Evolutionary conservation across 2,888 invertebrate species (phyloP), one percentile per base, ranked within the genome.

Genomic region (Synanthedon andrenaeformis): DNA sequence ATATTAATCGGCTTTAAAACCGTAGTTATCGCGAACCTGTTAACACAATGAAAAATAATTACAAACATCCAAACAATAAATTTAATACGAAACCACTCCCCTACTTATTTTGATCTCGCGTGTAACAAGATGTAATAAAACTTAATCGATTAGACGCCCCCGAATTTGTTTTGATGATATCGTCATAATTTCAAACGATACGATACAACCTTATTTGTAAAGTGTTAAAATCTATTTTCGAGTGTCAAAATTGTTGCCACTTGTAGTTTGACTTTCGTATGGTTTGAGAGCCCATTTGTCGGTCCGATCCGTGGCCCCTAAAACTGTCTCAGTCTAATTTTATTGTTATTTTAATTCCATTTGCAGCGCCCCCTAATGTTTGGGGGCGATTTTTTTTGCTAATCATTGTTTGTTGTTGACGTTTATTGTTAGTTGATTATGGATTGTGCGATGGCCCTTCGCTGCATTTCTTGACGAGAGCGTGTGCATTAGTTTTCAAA

Each of bases 141-240:
- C 70, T 65, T 79, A 79, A 80, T 82, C 80, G 81, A 81, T 82
- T 80, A 75, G 71, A 76, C 78, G 69, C 76, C 79, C 79, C 66
- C 64, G 61, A 74, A 72, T 67, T 76, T 76, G 74, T 76, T 72
- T 66, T 63, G 66, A 57, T 62, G 63, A 59, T 67, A 69, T 35
- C 10, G 35, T 35, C 35, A 35, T 35, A 35, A 35, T 8, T 35
- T 35, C 1, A 8, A 35, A 35, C 35, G 35, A 35, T 3, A 35
- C 35, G 35, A 35, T 35, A 35, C 35, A 10, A 35, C 35, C 3
- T 35, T 35, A 35, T 35, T 35, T 52, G 42, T 50, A 35, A 53
- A 14, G 11, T 3, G 35, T 35, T 6, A 35, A 35, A 35, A 35
- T 3, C 35, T 35, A 35, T 35, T 35, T 35, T 35, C 6, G 35